phyloP scores from a whole-genome alignment of 2,888 invertebrate genomes.

The Atherix ibis region DNA sequence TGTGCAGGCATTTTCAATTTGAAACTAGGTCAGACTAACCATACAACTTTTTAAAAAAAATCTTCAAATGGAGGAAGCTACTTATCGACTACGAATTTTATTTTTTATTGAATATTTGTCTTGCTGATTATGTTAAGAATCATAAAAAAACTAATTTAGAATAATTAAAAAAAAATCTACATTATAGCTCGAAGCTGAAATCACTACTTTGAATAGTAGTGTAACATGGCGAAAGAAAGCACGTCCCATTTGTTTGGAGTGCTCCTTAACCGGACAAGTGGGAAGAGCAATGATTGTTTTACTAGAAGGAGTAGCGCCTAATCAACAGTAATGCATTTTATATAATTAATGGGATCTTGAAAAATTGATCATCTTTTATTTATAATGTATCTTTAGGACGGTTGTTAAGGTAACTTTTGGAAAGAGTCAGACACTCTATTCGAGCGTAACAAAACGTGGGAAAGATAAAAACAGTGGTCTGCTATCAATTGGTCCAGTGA shows the following conservation, averaged over 20 bases:
- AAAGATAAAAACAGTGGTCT: constrained; percentile 69
- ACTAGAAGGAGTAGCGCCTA: constrained; percentile 77
- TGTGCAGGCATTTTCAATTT: no score
- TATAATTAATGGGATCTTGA: constrained; percentile 9
- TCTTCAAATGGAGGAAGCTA: no score
- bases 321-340: constrained; percentile 53
- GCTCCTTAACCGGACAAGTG: constrained; percentile 75
- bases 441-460: constrained; percentile 58
- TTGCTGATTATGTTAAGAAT: no score
- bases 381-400: constrained; percentile 40
- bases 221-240: constrained; percentile 80
- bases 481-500: constrained; percentile 74
- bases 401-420: constrained; percentile 87
- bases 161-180: not conserved
- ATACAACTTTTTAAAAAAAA: no score
- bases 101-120: no score
- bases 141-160: no score
- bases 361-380: constrained; percentile 4
- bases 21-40: no score
- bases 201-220: constrained; percentile 80
- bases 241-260: constrained; percentile 51
- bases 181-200: constrained; percentile 65
- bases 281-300: constrained; percentile 85
- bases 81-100: no score
- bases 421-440: constrained; percentile 83